Evolutionary conservation across 2,113 vertebrate species (phyloP), one percentile per base, ranked within the genome.

Genomic region (Nerophis lumbriciformis): DNA sequence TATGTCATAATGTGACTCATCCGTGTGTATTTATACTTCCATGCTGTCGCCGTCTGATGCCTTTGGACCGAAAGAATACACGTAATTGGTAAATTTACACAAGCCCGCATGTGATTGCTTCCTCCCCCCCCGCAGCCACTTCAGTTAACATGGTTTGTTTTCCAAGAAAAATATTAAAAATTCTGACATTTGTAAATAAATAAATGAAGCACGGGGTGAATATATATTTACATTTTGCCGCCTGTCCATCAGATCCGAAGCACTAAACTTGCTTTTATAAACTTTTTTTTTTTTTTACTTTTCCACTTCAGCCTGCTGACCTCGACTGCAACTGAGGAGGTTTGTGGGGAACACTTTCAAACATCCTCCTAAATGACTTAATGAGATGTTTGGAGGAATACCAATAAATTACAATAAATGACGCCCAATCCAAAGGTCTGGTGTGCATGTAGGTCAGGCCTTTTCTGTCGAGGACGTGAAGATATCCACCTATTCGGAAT

Each of bases 291-390:
- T 53, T 57, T 57, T 48, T 58, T 63, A 58, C 64, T 61, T 80
- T 80, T 74, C 72, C 76, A 76, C 61, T 69, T 66, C 48, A 53
- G 53, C 28, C 28, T 28, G 62, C 52, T 48, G 53, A 69, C 69
- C 69, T 75, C 64, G 48, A 45, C 35, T 49, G 69, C 58, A 48
- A 61, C 68, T 45, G 54, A 50, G 63, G 66, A 68, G 55, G 71
- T 69, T 57, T 71, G 76, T 64, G 76, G 73, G 55, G 13, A 66
- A 61, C 61, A 75, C 58, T 15, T 53, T 59, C 67, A 68, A 61
- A 51, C 2, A 5, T 73, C 65, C 73, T 69, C 42, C 42, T 68
- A 47, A 69, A 79, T 69, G 67, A 66, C 67, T 73, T 65, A 69
- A 71, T 8, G 6, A 8, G 15, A 6, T 50, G 48, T 7, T 2